Percentiles rank a stretch among this genome's conserved stretches.
Conservation (phyloP, 2,113 vertebrate species). For the Sarotherodon lohbergeri region DNA sequence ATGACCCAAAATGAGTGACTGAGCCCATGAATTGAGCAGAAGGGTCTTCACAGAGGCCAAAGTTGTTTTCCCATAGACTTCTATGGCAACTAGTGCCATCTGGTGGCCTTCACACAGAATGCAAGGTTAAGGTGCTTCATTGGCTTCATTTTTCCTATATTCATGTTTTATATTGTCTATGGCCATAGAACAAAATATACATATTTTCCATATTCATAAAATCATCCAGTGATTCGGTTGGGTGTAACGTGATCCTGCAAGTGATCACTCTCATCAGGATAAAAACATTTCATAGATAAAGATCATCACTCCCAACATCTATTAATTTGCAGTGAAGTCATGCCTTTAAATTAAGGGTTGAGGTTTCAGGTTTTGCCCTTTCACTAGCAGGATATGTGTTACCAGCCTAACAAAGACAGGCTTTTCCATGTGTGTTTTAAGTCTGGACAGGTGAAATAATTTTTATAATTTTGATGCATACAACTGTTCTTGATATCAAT, state of each 20-base stretch:
- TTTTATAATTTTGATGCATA: background rate
- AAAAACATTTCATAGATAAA: background rate
- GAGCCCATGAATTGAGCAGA: background rate
- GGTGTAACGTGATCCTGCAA: background rate
- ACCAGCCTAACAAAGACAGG: background rate
- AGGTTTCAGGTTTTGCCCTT: background rate
- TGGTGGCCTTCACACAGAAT: background rate
- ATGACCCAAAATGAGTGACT: background rate
- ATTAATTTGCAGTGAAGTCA: background rate
- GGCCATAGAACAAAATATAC: background rate
- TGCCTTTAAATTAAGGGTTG: background rate
- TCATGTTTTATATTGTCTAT: background rate
- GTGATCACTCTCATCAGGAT: background rate
- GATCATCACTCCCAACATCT: background rate
- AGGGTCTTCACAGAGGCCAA: background rate
- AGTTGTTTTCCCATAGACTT: background rate
- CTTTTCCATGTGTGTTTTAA: background rate
- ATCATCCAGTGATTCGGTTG: fast-evolving
- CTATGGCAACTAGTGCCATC: background rate
- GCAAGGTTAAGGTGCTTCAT: background rate
- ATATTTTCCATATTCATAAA: background rate
- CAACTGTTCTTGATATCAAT: background rate
- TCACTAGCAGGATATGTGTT: background rate
- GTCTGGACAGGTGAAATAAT: background rate
- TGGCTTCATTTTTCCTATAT: background rate